Evolutionary conservation across 2,888 invertebrate species (phyloP), one percentile per base, ranked within the genome.

Genomic region (Trachelus stipa): DNA sequence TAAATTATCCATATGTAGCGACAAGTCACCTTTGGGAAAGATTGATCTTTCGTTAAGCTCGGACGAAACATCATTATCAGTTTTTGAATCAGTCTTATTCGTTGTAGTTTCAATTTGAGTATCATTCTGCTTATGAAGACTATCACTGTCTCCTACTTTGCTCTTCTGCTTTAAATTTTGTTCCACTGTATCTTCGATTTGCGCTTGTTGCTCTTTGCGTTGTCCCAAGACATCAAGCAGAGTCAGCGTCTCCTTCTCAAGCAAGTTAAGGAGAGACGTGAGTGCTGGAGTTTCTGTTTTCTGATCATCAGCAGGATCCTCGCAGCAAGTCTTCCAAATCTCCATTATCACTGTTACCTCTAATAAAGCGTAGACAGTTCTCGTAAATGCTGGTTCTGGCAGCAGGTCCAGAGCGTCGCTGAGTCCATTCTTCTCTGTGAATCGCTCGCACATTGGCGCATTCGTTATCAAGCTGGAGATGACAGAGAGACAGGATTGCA

Each of bases 341-440:
- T 94, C 94, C 76, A 94, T 93, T 4, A 93, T 92, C 3, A 94
- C 93, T 0, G 93, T 92, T 77, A 94, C 93, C 87, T 95, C 94
- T 31, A 95, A 89, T 71, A 95, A 92, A 3, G 93, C 92, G 84
- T 94, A 95, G 84, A 94, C 94, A 79, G 93, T 93, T 80, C 93
- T 93, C 0, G 94, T 93, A 81, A 95, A 94, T 75, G 93, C 92
- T 0, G 93, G 90, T 74, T 94, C 88, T 0, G 92, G 90, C 1
- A 94, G 92, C 77, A 95, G 83, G 80, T 93, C 92, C 4, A 94
- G 85, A 0, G 94, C 93, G 81, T 94, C 93, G 69, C 93, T 92
- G 68, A 94, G 88, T 0, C 94, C 94, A 0, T 93, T 92, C 73
- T 93, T 92, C 80, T 93, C 93, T 11, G 93, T 93, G 81, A 95